phyloP scores from a whole-genome alignment of 2,888 invertebrate species.

The Ochropleura leucogaster region DNA sequence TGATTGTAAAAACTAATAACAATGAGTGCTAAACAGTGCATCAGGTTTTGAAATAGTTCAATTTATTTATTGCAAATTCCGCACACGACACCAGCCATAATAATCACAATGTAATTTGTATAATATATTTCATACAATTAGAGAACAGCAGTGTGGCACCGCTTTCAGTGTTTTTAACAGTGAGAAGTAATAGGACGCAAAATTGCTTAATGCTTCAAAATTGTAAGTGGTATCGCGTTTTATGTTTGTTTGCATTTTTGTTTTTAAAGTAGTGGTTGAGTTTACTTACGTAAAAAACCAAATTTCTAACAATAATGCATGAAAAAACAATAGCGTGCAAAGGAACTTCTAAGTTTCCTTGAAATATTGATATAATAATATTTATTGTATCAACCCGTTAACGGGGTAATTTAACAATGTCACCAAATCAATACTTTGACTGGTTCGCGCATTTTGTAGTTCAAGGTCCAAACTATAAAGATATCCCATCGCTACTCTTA shows the following conservation, averaged over 20 bases:
- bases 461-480: conserved; percentile 54
- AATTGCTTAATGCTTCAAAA: conserved; percentile 82
- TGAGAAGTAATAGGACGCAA: conserved; percentile 71
- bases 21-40: conserved; percentile 79
- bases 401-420: conserved; percentile 18
- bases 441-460: conserved; percentile 52
- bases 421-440: conserved; percentile 51
- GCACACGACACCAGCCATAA: conserved; percentile 87
- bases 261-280: conserved; percentile 2
- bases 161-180: conserved; percentile 81
- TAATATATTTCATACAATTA: conserved; percentile 77
- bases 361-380: background rate
- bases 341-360: background rate
- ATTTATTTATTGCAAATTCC: conserved; percentile 83
- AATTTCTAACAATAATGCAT: background rate
- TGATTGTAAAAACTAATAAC: conserved; percentile 71
- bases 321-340: background rate
- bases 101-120: conserved; percentile 88
- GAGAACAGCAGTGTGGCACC: conserved; percentile 81
- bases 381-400: background rate
- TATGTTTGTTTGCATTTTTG: conserved; percentile 48
- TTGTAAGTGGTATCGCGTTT: conserved; percentile 76
- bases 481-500: conserved; percentile 18
- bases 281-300: background rate
- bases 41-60: conserved; percentile 85